Evolutionary conservation across 35 echinoderm and acorn worm genomes (phyloP), one percentile per base, ranked within the genome.

Genomic region (Holothuria glaberrima): DNA sequence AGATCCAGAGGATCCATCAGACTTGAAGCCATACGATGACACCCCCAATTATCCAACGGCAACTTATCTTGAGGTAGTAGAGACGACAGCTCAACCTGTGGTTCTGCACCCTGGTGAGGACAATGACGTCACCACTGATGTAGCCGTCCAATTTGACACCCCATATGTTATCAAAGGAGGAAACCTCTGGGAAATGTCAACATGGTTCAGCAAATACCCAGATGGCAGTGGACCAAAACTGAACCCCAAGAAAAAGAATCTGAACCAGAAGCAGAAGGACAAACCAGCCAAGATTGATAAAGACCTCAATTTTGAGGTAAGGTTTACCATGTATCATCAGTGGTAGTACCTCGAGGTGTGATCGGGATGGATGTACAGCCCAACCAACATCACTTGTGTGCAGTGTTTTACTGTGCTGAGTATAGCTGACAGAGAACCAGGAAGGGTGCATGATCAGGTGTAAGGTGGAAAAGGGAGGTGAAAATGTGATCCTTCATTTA

Each of bases 121-220:
- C 32, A 84, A 84, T 33, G 80, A 84, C 28, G 80, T 84, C 9
- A 36, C 80, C 27, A 84, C 80, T 9, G 80, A 84, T 25, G 25
- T 84, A 6, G 26, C 24, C 2, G 80, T 84, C 46, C 57, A 84
- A 54, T 84, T 84, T 84, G 80, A 84, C 57, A 84, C 80, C n/a
- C 80, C 80, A 5, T 30, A 61, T 30, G 80, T 84, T 22, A 61
- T 84, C 48, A 84, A 84, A 46, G 80, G 80, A 13, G 80, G 80
- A 1, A 84, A 84, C 34, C 80, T 84, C 54, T 84, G 80, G 80
- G 80, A 84, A 54, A 61, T 84, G 80, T 61, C 54, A 27, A 84
- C 80, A 28, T 84, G 80, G 80, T 84, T 84, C 34, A 84, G 80
- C 80, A 84, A 84, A 31, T 84, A 84, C 19, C 80, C 80, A 2